phyloP scores from a whole-genome alignment of 2,113 vertebrate species.

The Silurus meridionalis region DNA sequence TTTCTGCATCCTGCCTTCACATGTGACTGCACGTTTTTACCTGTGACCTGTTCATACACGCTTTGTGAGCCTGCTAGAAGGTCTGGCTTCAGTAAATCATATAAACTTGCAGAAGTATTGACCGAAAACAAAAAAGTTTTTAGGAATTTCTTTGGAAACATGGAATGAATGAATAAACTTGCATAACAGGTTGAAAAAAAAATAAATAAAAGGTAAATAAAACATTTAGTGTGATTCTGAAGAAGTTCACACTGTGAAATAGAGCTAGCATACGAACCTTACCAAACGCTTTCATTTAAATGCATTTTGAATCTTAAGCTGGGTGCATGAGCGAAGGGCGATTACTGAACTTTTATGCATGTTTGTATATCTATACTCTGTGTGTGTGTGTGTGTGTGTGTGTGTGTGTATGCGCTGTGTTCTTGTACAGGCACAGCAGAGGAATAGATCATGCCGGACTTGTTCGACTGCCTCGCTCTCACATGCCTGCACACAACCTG shows the following conservation, averaged over 20 bases:
- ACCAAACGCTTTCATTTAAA: no score
- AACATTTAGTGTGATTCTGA: neutral
- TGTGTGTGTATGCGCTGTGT: neutral
- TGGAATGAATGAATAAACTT: no score
- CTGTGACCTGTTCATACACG: neutral
- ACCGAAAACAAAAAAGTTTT: neutral
- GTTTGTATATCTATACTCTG: no score
- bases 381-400: neutral
- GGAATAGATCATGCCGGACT: slow-evolving; percentile 10
- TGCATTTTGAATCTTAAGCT: no score
- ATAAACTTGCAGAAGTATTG: neutral
- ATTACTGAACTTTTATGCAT: no score
- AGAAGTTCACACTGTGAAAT: neutral
- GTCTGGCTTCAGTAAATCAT: neutral
- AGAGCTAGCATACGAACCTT: neutral
- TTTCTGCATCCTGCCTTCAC: no score
- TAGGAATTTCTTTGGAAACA: neutral
- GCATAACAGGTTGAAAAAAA: no score
- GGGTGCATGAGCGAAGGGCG: no score
- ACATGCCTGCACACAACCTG: slow-evolving; percentile 12
- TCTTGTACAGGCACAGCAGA: slow-evolving; percentile 6
- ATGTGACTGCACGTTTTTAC: no score
- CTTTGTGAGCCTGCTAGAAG: neutral
- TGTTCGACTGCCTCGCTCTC: slow-evolving; percentile 7
- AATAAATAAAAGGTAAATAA: no score